A percentile compares a stretch with the other conserved stretches of the same genome.
phyloP scores from a whole-genome alignment of 2,113 vertebrate genomes.

The Heloderma charlesbogerti region DNA sequence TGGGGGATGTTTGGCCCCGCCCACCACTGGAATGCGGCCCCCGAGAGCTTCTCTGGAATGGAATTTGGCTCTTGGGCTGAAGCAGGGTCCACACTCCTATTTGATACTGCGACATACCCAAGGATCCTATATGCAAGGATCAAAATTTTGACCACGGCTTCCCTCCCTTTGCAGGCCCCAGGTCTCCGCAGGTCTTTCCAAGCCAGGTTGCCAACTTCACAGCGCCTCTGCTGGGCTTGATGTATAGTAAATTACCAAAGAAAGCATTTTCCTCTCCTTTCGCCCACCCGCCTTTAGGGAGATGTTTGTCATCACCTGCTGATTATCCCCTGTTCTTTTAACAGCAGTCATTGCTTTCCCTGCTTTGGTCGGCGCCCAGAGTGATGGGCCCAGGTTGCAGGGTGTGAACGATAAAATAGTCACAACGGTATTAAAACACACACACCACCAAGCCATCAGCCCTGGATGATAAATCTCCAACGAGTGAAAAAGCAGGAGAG shows the following conservation, averaged over 20 bases:
- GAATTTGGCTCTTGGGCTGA: too few species aligned
- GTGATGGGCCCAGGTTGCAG: background rate
- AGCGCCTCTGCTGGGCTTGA: background rate
- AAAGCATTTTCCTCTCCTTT: background rate
- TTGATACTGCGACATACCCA: too few species aligned
- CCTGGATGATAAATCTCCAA: background rate
- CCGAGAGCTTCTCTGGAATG: too few species aligned
- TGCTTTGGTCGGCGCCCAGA: too few species aligned
- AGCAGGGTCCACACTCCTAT: too few species aligned
- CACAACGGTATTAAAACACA: background rate
- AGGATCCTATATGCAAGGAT: too few species aligned
- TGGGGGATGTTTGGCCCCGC: too few species aligned
- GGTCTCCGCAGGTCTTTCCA: too few species aligned
- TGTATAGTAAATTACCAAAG: background rate
- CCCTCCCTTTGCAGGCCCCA: too few species aligned
- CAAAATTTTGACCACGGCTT: too few species aligned
- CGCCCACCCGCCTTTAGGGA: background rate
- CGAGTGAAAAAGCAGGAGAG: too few species aligned
- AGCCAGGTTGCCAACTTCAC: background rate
- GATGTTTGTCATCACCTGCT: background rate
- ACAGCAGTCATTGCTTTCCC: background rate
- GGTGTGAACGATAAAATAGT: background rate
- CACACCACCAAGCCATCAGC: accelerated
- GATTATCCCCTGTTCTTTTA: background rate
- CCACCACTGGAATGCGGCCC: too few species aligned